A percentile compares a stretch with the other conserved stretches of the same genome.
Evolutionary conservation across 2,797 vertebrate species (phyloP).

Genomic region (Tapirus indicus): DNA sequence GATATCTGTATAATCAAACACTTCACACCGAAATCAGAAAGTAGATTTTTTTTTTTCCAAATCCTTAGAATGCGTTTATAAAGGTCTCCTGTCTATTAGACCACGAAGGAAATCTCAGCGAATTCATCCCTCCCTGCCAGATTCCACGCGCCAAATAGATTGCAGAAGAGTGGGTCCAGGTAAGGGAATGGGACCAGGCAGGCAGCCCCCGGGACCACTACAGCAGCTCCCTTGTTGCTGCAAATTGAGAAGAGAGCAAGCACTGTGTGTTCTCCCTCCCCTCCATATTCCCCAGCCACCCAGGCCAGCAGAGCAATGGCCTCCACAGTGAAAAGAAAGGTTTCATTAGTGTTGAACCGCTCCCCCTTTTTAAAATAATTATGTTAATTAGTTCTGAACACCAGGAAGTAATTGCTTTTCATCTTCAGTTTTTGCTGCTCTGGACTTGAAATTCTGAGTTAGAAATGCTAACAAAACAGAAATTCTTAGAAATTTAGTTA

Average conservation of each 20-base stretch:
- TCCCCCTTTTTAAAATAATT: not conserved
- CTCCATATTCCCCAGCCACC: fast-evolving
- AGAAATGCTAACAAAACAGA: not conserved
- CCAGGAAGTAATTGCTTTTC: not conserved
- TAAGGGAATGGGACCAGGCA: not conserved
- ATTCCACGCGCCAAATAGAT: not conserved
- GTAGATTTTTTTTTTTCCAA: not conserved
- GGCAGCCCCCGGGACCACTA: too few species aligned
- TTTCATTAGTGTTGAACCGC: not conserved
- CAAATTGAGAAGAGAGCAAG: not conserved
- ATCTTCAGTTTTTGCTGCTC: not conserved
- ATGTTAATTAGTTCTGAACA: not conserved
- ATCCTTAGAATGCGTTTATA: not conserved
- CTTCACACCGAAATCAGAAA: not conserved
- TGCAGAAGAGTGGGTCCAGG: too few species aligned
- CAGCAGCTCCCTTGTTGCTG: not conserved
- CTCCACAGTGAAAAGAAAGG: not conserved
- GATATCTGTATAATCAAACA: not conserved
- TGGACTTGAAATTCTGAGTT: not conserved
- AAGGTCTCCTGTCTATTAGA: not conserved
- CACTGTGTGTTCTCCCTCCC: not conserved
- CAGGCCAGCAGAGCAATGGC: not conserved
- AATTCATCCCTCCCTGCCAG: not conserved
- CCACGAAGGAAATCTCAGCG: not conserved
- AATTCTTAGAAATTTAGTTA: not conserved